Evolutionary conservation across 2,113 vertebrate genomes (phyloP).

Genomic region (Argyrosomus japonicus): DNA sequence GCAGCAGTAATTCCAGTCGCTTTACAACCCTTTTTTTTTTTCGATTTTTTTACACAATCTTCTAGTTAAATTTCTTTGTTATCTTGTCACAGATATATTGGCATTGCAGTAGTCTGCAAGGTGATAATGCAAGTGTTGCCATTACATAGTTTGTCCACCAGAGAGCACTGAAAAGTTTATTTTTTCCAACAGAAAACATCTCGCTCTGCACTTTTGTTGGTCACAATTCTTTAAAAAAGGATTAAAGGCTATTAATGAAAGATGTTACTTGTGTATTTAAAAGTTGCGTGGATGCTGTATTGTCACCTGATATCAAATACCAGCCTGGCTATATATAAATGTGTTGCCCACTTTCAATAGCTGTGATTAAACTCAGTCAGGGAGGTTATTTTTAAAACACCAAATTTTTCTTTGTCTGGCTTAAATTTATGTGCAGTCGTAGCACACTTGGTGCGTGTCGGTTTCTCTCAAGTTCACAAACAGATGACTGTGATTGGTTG

Average conservation of each 20-base stretch:
- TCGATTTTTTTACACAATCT: no score
- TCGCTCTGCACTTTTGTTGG: not conserved
- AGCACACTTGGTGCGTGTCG: not conserved
- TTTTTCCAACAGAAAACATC: not conserved
- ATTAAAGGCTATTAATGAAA: not conserved
- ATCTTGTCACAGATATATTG: not conserved
- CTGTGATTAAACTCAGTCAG: not conserved
- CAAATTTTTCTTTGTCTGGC: not conserved
- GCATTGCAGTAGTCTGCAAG: no score
- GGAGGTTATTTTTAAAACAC: not conserved
- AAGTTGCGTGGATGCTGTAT: not conserved
- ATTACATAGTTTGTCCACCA: constrained; percentile 3
- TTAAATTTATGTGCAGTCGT: not conserved
- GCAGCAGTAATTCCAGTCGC: not conserved
- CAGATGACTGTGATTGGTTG: not conserved
- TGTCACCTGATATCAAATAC: no score
- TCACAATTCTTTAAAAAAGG: not conserved
- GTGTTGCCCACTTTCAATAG: not conserved
- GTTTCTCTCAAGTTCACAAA: not conserved
- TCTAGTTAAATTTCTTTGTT: not conserved
- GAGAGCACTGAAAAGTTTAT: not conserved
- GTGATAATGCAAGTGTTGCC: not conserved
- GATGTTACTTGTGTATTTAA: not conserved
- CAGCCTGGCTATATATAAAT: not conserved
- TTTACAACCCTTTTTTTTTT: not conserved